Base-by-base conservation (phyloP, 2,113 vertebrate genomes). In the Barbus barbus region DNA sequence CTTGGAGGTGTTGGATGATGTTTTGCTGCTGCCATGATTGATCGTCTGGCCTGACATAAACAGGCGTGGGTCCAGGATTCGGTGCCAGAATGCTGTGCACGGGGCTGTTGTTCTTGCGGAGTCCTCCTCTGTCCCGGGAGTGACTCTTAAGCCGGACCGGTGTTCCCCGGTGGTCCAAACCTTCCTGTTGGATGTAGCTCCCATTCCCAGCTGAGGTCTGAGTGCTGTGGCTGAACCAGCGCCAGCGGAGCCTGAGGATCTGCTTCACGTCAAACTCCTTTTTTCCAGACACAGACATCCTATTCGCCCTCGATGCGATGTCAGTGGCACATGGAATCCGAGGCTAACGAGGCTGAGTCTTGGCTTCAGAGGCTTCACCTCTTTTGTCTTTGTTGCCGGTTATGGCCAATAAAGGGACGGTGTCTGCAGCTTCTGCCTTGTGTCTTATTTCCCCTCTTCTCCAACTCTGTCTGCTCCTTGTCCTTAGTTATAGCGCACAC, bases 181-280 rank as follows among this genome's bases (percentile, higher is more conserved):
- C 96, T 92, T 97, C 98, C 95, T 97, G 97, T 93, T 97, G 97
- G 83, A 97, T 95, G 91, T 96, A 97, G 91, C 95, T 94, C 90
- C 95, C 96, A 87, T 91, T 91, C 86, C 94, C 95, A 24, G 95
- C 88, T n/a, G 96, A 92, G 90, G 95, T 94, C 91, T 96, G 96
- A 60, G 96, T 96, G 87, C 96, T 96, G 93, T 98, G 98, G 88
- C 96, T 97, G 88, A 99, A 99, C 97, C 97, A 99, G 83, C 97
- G 94, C 98, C 97, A 99, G 89, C 96, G 96, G 44, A 99, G 96
- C 93, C 97, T 93, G 86, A 98, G 94, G 92, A 98, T 98, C 95
- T 99, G 97, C 92, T 99, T 99, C 92, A 99, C 96, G 77, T 97
- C 96, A 94, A 98, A 99, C 91, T 98, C 96, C 90, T 98, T 98